Evolutionary conservation across 2,888 invertebrate species (phyloP), one percentile per base, ranked within the genome.

Genomic region (Schrankia costaestrigalis): DNA sequence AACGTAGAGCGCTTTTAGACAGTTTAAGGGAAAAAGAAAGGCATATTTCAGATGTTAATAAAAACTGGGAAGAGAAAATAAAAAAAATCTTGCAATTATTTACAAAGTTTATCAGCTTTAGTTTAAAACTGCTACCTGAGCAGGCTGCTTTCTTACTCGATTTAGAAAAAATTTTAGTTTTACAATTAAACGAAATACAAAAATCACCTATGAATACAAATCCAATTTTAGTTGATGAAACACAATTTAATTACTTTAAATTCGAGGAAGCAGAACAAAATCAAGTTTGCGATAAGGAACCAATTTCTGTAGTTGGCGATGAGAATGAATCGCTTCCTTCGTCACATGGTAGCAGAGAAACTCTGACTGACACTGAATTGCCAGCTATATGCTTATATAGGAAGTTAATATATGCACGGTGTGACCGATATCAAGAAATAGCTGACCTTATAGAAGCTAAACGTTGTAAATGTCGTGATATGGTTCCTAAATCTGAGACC

Each of bases 171-270:
- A 65, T 87, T 72, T 71, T 86, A 11, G 63, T 84, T 14, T 61
- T 87, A 32, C 87, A 87, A 51, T 46, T 87, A 27, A 80, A 80
- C 48, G 85, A 87, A 66, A 71, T 87, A 11, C 65, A 73, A 51
- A 80, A 73, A 50, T 40, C 52, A n/a, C 78, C 78, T 3, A 32
- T 50, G 2, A 39, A n/a, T n/a, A n/a, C 33, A 13, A 29, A 63
- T 12, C 56, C 72, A 18, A 71, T 84, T 41, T 57, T 87, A 36
- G 23, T 78, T 21, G 65, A 78, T 10, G 57, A 64, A 42, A 60
- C 71, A 12, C 49, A 56, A 0, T 31, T 62, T 12, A 78, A 75
- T 46, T 19, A 63, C 14, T 74, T 78, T 44, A 40, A 67, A 33
- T 84, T 85, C 58, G 57, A 68, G 31, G 21, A 67, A 13, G 7